Conservation (phyloP, 2,888 invertebrate genomes). For the Leptinotarsa juncta region DNA sequence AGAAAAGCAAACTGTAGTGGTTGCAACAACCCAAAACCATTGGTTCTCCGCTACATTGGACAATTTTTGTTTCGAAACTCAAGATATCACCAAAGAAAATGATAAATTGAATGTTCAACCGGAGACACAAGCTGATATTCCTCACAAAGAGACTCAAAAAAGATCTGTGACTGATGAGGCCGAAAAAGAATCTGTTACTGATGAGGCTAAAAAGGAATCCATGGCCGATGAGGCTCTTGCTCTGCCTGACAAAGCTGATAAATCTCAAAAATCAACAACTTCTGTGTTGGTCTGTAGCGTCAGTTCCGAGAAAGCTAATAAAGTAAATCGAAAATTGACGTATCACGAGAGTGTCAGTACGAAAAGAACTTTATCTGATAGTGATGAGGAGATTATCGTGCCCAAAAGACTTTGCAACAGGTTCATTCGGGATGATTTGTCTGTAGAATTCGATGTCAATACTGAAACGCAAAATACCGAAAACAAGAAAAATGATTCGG, state of each 20-base stretch:
- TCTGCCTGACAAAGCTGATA: neutral
- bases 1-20: neutral
- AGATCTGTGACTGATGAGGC: neutral
- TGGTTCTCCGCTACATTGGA: slow-evolving; percentile 33
- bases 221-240: neutral
- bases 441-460: slow-evolving; percentile 53
- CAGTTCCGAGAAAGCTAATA: slow-evolving; percentile 26
- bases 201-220: neutral
- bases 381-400: slow-evolving; percentile 39
- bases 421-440: slow-evolving; percentile 54
- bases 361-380: slow-evolving; percentile 44
- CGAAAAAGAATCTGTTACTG: neutral
- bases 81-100: slow-evolving; percentile 30
- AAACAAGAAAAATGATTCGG: neutral
- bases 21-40: slow-evolving; percentile 27
- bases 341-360: slow-evolving; percentile 27
- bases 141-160: slow-evolving; percentile 7
- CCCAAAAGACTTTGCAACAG: slow-evolving; percentile 50
- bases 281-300: slow-evolving; percentile 33
- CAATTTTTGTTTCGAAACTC: slow-evolving; percentile 38
- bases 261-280: neutral
- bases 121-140: neutral
- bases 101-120: neutral
- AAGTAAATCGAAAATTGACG: slow-evolving; percentile 29
- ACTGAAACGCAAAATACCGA: slow-evolving; percentile 23